phyloP scores from a whole-genome alignment of 2,888 invertebrate genomes.

The Synergus gifuensis region DNA sequence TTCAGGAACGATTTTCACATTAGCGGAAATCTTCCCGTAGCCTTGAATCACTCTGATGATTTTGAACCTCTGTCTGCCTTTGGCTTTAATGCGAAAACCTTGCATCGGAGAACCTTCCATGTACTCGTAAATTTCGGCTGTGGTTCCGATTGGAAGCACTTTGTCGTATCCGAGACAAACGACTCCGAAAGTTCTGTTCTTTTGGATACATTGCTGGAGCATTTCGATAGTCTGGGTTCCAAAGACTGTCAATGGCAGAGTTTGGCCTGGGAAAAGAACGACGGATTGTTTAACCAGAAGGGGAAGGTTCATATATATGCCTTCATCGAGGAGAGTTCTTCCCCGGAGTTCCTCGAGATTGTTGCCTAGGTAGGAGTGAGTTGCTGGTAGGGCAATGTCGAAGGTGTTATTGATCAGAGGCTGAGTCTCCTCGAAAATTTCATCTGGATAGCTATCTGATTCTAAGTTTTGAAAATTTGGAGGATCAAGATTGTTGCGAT shows the following conservation, averaged over 20 bases:
- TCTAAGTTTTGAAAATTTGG: conserved; percentile 21
- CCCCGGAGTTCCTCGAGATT: conserved; percentile 83
- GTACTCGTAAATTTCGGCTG: conserved; percentile 79
- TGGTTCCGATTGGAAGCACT: conserved; percentile 64
- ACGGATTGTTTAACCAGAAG: conserved; percentile 82
- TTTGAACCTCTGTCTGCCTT: conserved; percentile 87
- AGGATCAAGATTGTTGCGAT: background rate
- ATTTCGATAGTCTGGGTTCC: conserved; percentile 80
- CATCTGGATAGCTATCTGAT: background rate
- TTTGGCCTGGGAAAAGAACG: conserved; percentile 88
- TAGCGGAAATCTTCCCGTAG: conserved; percentile 67
- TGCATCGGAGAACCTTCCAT: conserved; percentile 78
- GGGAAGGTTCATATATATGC: conserved; percentile 79
- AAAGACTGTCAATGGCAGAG: conserved; percentile 84
- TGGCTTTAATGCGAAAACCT: conserved; percentile 85
- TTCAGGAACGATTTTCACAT: conserved; percentile 86
- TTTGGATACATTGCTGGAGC: conserved; percentile 80
- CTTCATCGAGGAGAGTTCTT: conserved; percentile 82
- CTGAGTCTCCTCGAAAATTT: background rate
- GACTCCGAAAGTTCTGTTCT: conserved; percentile 84
- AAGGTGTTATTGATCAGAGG: conserved; percentile 62
- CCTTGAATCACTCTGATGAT: conserved; percentile 77
- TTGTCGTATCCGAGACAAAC: conserved; percentile 79
- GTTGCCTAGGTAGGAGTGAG: conserved; percentile 81
- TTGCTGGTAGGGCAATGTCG: conserved; percentile 80